Conservation (phyloP, 2,888 invertebrate genomes). For the Agrotis ipsilon region DNA sequence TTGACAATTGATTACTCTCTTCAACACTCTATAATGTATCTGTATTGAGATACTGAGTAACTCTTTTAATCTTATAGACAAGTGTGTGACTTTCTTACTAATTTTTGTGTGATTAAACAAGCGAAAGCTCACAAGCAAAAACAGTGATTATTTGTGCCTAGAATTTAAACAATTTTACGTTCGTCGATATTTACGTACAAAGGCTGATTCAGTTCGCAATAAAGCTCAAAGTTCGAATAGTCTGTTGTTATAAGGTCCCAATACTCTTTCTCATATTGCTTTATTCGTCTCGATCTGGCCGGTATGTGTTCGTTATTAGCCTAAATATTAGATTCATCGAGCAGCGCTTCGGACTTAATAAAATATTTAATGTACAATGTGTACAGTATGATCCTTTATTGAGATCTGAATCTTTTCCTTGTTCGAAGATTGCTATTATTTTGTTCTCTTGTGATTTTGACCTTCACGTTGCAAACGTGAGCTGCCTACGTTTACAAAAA, state of each 20-base stretch:
- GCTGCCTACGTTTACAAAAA: conserved; percentile 57
- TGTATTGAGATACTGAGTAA: conserved; percentile 59
- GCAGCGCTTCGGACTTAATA: conserved; percentile 70
- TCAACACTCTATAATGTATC: conserved; percentile 52
- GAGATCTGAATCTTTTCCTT: conserved; percentile 36
- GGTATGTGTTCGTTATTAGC: conserved; percentile 63
- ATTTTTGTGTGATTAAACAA: conserved; percentile 43
- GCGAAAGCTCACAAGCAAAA: conserved; percentile 42
- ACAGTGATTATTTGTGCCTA: conserved; percentile 52
- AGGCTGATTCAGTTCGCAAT: conserved; percentile 43
- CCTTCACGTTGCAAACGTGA: conserved; percentile 65
- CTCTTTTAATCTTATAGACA: conserved; percentile 59
- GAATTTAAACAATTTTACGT: conserved; percentile 42
- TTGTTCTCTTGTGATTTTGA: conserved; percentile 60
- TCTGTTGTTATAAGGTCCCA: conserved; percentile 70
- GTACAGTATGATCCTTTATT: conserved; percentile 36
- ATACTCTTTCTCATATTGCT: conserved; percentile 68
- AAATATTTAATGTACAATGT: conserved; percentile 63
- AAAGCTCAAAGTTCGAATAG: conserved; percentile 61
- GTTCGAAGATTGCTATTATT: conserved; percentile 40
- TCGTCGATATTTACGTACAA: conserved; percentile 45
- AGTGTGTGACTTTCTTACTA: conserved; percentile 54
- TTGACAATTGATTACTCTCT: conserved; percentile 73
- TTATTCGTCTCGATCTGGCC: conserved; percentile 69
- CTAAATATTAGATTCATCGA: conserved; percentile 78